A percentile compares a stretch with the other conserved stretches of the same genome.
Conservation (phyloP, 2,797 vertebrate genomes). For the Taeniopygia guttata region DNA sequence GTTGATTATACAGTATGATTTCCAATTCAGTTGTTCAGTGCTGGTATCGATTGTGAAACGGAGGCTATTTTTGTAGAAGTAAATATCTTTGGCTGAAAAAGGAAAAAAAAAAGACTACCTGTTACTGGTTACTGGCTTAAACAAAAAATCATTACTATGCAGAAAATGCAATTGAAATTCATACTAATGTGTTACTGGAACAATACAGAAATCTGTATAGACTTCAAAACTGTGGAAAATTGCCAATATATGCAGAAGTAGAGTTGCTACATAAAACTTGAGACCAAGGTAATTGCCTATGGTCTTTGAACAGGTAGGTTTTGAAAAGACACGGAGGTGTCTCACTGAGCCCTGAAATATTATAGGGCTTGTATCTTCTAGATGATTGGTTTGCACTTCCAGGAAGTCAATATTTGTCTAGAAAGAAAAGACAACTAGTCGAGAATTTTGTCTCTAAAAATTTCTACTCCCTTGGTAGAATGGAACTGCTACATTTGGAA, state of each 20-base stretch:
- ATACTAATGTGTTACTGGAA: not conserved
- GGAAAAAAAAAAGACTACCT: not conserved
- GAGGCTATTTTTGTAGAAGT: not conserved
- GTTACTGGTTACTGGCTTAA: not conserved
- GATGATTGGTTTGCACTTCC: not conserved
- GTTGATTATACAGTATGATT: conserved; percentile 19
- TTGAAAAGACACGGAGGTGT: not conserved
- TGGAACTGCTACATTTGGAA: not conserved
- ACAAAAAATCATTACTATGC: not conserved
- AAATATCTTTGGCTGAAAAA: not conserved
- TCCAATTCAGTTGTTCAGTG: conserved; percentile 1
- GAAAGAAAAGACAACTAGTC: not conserved
- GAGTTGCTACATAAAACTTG: not conserved
- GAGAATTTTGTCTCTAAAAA: not conserved
- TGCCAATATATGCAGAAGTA: not conserved
- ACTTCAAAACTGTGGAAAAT: not conserved
- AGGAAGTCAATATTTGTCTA: not conserved
- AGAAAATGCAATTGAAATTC: not conserved
- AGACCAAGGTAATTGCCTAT: not conserved
- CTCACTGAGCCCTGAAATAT: not conserved
- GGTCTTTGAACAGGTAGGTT: not conserved
- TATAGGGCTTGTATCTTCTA: not conserved
- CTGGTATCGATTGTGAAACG: not conserved
- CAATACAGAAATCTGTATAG: not conserved
- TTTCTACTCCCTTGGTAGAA: not conserved